Evolutionary conservation across 2,113 vertebrate genomes (phyloP), one percentile per base, ranked within the genome.

Genomic region (Mungos mungo): DNA sequence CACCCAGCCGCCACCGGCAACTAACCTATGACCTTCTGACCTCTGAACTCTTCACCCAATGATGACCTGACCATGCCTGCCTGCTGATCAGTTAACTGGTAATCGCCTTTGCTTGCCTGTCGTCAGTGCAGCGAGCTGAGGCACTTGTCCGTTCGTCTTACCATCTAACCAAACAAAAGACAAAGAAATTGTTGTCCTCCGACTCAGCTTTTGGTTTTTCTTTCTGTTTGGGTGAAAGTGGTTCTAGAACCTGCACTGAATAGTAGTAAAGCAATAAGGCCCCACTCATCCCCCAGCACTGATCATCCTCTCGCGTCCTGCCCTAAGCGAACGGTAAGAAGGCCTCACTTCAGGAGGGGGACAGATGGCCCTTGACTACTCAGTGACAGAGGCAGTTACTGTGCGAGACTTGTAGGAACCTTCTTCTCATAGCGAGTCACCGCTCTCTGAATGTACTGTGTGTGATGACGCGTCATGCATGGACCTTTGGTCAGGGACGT

Each of bases 1-100:
- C 99, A 99, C 99, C 99, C 99, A 99, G 99, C 99, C 99, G 99
- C 99, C 99, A 99, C 99, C 99, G 99, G 99, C 99, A 99, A 99
- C 99, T 99, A 99, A 99, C 99, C 99, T 99, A 99, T 99, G 99
- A 99, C 99, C 99, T 99, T 99, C 99, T 99, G 99, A 99, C 99
- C 99, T 99, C 99, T 99, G 99, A 99, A 99, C 99, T 99, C 99
- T 99, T 99, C 99, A 99, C 99, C 99, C 99, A 99, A 99, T 99
- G 99, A 99, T 99, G 99, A 99, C 99, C 99, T 99, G 99, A 99
- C 99, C 99, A 99, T 99, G 99, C 99, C 99, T 99, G 99, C 99
- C 99, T 99, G 99, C 99, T 99, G 99, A 99, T 99, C 99, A 99
- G 99, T 99, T 99, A 99, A 99, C 99, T 99, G 99, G 99, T 99